Base-by-base conservation (phyloP, 2,113 vertebrate species). In the Ochotona curzoniae region DNA sequence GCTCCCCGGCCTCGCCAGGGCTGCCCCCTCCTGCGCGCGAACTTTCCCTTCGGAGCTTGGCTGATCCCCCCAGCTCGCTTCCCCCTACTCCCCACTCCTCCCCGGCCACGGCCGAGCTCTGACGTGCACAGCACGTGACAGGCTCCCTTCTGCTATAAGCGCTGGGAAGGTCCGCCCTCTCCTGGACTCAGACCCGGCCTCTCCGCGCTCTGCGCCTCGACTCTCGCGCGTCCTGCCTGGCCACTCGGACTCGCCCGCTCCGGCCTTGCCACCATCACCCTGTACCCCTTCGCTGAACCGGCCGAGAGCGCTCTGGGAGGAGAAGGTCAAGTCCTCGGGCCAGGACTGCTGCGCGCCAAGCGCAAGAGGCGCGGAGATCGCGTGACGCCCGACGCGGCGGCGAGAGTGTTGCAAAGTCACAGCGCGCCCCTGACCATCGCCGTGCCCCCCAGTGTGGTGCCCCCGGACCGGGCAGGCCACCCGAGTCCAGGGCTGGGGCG, bases 111-210 rank as follows among this genome's bases (percentile, higher is more conserved):
- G 95, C n/a, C 57, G 95, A n/a, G 51, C 95, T 92, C 97, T 99
- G 99, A 99, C 99, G 99, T 97, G 87, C 78, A 61, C 80, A 92
- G 98, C 99, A 99, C 98, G 99, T 99, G 99, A 99, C 95, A 98
- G 74, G 83, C 51, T 94, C 95, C 97, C 93, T 82, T 83, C 95
- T 73, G 84, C 98, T 98, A 98, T 98, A 99, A 98, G 99, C 97
- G 85, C 8, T 28, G 82, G 92, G 64, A 95, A 98, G 98, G 96
- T 97, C 99, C 98, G 98, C 98, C 99, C 99, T 98, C 97, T 98
- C 95, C 96, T 94, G 98, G 98, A 98, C 98, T 98, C 98, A 97
- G 98, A 97, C 98, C 96, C 97, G 97, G 97, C 97, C 97, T 97
- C 96, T 96, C 89, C 85, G 94, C 97, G 94, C 97, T 97, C 97